phyloP scores from a whole-genome alignment of 2,113 vertebrate species.

The Pseudois nayaur region DNA sequence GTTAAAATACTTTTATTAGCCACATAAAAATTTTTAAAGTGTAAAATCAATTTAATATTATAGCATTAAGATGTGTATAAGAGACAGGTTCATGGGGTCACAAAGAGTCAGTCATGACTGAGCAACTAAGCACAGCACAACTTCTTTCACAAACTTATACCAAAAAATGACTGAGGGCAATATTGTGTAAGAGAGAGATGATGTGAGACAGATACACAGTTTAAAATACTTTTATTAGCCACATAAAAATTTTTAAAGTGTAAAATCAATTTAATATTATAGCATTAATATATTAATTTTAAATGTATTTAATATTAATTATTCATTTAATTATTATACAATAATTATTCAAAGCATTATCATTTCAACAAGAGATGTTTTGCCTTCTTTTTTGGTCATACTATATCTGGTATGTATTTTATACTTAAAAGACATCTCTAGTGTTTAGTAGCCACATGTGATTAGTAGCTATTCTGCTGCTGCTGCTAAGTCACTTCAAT shows the following conservation, averaged over 20 bases:
- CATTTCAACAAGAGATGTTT: neutral
- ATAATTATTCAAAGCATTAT: neutral
- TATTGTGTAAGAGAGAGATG: neutral
- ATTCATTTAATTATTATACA: neutral
- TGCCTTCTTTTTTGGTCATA: neutral
- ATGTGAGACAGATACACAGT: neutral
- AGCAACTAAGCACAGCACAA: neutral
- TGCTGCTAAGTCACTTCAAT: too few species aligned
- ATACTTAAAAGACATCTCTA: neutral
- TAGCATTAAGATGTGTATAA: too few species aligned
- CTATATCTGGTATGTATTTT: neutral
- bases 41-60: too few species aligned
- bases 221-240: neutral
- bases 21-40: too few species aligned
- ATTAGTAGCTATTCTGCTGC: neutral
- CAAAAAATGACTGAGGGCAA: neutral
- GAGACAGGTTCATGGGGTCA: too few species aligned
- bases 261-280: neutral
- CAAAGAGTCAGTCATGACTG: too few species aligned
- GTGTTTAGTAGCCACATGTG: neutral
- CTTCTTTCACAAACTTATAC: neutral
- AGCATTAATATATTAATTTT: neutral
- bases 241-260: neutral
- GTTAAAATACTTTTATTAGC: too few species aligned
- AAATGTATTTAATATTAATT: neutral